These are phyloP conservation scores for Junonia oenone DNA, from an alignment of 2,888 invertebrate genomes.

Conservation along the genomic window DNA sequence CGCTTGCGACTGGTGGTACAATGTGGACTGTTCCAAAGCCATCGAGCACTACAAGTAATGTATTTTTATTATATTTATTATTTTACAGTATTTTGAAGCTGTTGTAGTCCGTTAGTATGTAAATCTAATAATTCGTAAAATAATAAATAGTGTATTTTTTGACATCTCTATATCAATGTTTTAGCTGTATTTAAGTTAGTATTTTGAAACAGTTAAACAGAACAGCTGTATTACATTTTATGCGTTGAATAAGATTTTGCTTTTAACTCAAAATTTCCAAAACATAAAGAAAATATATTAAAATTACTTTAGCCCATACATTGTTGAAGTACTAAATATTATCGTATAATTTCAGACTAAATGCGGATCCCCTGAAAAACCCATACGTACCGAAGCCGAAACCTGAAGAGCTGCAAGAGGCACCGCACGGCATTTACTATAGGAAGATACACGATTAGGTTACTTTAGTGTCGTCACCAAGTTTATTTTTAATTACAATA, in stretches of 20 bases:
- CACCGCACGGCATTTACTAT: conserved; percentile 34
- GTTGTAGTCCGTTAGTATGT: too few relatives aligned
- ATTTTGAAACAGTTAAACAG: too few relatives aligned
- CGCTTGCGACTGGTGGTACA: conserved; percentile 95
- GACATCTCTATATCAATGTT: too few relatives aligned
- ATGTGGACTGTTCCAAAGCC: conserved; percentile 90
- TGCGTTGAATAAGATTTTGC: too few relatives aligned
- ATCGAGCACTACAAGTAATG: conserved; percentile 84
- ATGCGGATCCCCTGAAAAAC: conserved; percentile 89
- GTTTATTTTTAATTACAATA: not conserved
- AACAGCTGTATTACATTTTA: too few relatives aligned
- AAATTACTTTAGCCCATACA: too few relatives aligned
- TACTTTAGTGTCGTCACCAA: conserved; percentile 9
- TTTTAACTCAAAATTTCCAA: too few relatives aligned
- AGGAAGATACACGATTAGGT: conserved; percentile 29
- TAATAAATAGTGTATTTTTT: too few relatives aligned
- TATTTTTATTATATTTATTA: not conserved
- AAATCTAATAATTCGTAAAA: too few relatives aligned
- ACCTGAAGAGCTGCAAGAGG: conserved; percentile 61
- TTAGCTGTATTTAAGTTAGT: too few relatives aligned
- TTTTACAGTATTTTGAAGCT: not conserved
- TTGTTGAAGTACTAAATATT: too few relatives aligned
- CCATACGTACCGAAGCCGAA: conserved; percentile 88
- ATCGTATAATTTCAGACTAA: conserved; percentile 86
- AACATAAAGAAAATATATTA: too few relatives aligned